Evolutionary conservation across 2,888 invertebrate genomes (phyloP), one percentile per base, ranked within the genome.

Genomic region (Syrphus vitripennis): DNA sequence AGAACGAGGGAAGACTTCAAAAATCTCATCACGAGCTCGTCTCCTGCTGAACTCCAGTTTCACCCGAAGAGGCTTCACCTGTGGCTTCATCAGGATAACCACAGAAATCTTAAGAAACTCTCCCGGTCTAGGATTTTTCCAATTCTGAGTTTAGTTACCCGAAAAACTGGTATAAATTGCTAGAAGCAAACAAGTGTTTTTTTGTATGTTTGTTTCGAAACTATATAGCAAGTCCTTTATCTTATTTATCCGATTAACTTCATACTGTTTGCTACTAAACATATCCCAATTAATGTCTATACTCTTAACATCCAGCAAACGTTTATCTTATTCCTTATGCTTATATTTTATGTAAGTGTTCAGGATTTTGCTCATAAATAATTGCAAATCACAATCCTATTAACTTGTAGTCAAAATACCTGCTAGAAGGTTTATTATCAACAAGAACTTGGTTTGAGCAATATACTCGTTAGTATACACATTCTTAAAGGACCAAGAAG

Each of bases 371-470:
- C 29, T 67, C 67, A 50, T 34, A 50, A 67, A 67, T 67, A 9
- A 65, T 57, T 59, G 59, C 67, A 74, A 72, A 59, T 72, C 71
- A 71, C 21, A 67, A 48, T 31, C 45, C 65, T 9, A 65, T 65
- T 70, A 45, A 7, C 55, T 21, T 1, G n/a, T 5, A 26, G 50
- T 26, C 24, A 50, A 14, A 1, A 26, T 6, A 26, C 4, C 50
- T n/a, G 24, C 21, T 10, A 29, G 12, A 40, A 40, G 34, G 50
- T n/a, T 50, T 50, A 65, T 61, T n/a, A n/a, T n/a, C n/a, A n/a
- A n/a, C 69, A 12, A 48, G 48, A 21, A 19, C 21, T 59, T 19
- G 1, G 3, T 50, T 50, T 42, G 37, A 63, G 69, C 57, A 65
- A 40, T 61, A 42, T 40, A 63, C 61, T n/a, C n/a, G n/a, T n/a